These are phyloP conservation scores for Pandion haliaetus DNA, from an alignment of 2,113 vertebrate species.

Conservation along the genomic window DNA sequence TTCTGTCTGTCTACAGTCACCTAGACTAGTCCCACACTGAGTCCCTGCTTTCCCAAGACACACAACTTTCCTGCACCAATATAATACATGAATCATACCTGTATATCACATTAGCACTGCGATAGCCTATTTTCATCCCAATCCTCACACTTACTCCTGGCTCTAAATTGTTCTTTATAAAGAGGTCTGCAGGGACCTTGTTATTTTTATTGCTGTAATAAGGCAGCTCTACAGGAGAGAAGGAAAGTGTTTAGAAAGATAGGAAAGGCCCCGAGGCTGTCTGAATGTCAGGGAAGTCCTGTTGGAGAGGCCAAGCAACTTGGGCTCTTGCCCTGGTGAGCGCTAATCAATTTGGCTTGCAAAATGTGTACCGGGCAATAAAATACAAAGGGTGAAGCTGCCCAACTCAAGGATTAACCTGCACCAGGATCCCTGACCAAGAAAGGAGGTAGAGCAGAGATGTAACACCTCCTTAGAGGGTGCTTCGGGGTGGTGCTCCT, in stretches of 20 bases:
- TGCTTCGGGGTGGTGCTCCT: background rate
- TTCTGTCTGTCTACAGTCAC: background rate
- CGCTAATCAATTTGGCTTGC: background rate
- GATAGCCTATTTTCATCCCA: conserved; percentile 65
- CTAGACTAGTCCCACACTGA: background rate
- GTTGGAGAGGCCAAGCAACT: background rate
- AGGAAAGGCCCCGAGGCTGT: conserved; percentile 14
- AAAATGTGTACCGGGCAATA: background rate
- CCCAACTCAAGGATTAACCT: background rate
- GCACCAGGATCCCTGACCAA: background rate
- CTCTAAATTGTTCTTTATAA: conserved; percentile 75
- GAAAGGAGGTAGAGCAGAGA: background rate
- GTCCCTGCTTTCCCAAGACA: background rate
- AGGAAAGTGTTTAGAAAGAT: conserved; percentile 61
- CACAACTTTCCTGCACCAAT: background rate
- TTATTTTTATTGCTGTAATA: conserved; percentile 79
- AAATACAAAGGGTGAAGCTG: background rate
- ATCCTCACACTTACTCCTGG: conserved; percentile 60
- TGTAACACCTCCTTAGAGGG: background rate
- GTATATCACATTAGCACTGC: conserved; percentile 71
- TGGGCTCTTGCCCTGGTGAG: background rate
- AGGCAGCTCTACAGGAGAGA: conserved; percentile 63
- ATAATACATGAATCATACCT: background rate
- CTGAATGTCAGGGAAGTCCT: background rate
- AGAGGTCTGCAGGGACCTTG: conserved; percentile 76